phyloP scores from a whole-genome alignment of 2,113 vertebrate genomes.

The Xiphophorus couchianus region DNA sequence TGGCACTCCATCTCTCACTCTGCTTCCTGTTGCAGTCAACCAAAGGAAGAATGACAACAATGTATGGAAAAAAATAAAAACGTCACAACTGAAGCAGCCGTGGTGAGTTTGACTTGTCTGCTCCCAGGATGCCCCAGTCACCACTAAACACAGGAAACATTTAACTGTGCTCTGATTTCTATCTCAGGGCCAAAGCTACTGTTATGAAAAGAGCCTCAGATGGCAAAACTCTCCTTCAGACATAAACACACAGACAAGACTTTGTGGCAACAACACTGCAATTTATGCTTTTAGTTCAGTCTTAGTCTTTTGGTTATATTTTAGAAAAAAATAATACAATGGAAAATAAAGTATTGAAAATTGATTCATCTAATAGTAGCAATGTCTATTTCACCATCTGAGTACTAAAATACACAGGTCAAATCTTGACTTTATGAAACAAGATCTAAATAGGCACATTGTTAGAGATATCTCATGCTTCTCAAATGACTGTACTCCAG shows the following conservation, averaged over 20 bases:
- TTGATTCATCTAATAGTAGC: background rate
- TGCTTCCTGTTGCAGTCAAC: slow-evolving; percentile 33
- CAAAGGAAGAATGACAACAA: slow-evolving; percentile 47
- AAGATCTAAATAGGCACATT: slow-evolving; percentile 58
- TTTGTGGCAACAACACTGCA: background rate
- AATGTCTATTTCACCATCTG: slow-evolving; percentile 3
- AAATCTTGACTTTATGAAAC: slow-evolving; percentile 18
- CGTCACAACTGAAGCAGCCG: slow-evolving; percentile 19
- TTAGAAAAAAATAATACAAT: background rate
- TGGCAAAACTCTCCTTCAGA: slow-evolving; percentile 22
- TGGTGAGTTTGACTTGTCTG: slow-evolving; percentile 39
- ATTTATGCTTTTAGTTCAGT: slow-evolving; percentile 1
- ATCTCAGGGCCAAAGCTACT: slow-evolving; percentile 46
- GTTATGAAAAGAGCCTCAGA: slow-evolving; percentile 25
- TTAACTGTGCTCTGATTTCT: slow-evolving; percentile 67
- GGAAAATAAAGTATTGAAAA: background rate
- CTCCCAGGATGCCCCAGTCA: slow-evolving; percentile 42
- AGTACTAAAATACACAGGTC: slow-evolving; percentile 11
- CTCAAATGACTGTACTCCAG: slow-evolving; percentile 55
- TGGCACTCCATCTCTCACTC: background rate
- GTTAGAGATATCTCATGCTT: slow-evolving; percentile 57
- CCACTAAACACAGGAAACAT: slow-evolving; percentile 70
- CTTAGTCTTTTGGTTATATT: background rate
- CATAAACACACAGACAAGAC: background rate
- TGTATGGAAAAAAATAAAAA: slow-evolving; percentile 26